phyloP scores from a whole-genome alignment of 2,888 invertebrate genomes.

The Diadegma fenestrale region DNA sequence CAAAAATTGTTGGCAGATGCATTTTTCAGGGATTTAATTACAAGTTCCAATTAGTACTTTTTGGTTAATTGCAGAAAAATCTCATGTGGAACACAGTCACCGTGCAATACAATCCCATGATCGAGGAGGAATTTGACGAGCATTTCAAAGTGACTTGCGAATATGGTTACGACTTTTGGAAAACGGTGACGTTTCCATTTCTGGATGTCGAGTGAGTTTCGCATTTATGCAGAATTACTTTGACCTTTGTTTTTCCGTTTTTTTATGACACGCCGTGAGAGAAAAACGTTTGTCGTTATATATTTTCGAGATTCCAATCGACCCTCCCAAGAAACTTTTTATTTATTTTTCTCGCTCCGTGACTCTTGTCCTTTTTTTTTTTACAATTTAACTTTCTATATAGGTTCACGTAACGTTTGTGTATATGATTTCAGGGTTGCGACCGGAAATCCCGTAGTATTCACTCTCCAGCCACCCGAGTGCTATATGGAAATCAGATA shows the following conservation, averaged over 20 bases:
- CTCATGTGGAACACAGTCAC: slow-evolving; percentile 99
- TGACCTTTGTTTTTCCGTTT: neutral
- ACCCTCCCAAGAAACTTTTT: neutral
- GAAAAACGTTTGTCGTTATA: slow-evolving; percentile 12
- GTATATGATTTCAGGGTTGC: slow-evolving; percentile 90
- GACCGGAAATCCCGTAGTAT: slow-evolving; percentile 97
- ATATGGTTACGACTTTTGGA: slow-evolving; percentile 98
- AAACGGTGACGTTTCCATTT: slow-evolving; percentile 97
- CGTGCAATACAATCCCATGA: slow-evolving; percentile 96
- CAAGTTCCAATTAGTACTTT: neutral
- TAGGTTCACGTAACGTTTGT: slow-evolving; percentile 28
- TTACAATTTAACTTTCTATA: slow-evolving; percentile 20
- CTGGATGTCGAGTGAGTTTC: slow-evolving; percentile 95
- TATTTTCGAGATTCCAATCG: slow-evolving; percentile 9
- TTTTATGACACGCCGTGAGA: slow-evolving; percentile 42
- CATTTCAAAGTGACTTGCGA: slow-evolving; percentile 98
- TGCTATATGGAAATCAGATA: slow-evolving; percentile 98
- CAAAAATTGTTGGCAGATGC: neutral
- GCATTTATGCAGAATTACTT: slow-evolving; percentile 17
- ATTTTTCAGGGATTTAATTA: neutral
- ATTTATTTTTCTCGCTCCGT: slow-evolving; percentile 48
- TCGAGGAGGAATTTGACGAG: slow-evolving; percentile 97
- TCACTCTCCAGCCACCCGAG: slow-evolving; percentile 96
- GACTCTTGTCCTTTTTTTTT: neutral
- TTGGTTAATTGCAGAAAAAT: slow-evolving; percentile 89